These are phyloP conservation scores for Temnothorax ravouxi DNA, from an alignment of 2,888 invertebrate genomes.

Conservation along the genomic window DNA sequence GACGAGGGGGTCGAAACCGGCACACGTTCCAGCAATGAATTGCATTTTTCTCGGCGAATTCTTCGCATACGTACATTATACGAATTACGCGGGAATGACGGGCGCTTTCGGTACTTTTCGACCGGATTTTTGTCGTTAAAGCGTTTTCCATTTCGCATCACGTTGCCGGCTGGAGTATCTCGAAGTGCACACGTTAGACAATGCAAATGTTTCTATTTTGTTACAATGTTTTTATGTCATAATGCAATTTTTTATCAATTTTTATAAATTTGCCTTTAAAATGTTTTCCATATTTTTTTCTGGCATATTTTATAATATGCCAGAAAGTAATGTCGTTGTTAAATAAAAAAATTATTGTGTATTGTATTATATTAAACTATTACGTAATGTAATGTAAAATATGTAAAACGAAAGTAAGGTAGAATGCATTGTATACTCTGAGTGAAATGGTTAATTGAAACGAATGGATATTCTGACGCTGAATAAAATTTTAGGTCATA, in stretches of 20 bases:
- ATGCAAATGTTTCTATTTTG: neutral
- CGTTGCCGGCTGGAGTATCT: neutral
- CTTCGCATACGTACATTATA: constrained; percentile 56
- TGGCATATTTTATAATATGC: neutral
- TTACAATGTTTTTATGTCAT: neutral
- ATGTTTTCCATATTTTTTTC: neutral
- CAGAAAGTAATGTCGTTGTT: neutral
- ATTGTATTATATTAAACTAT: constrained; percentile 2
- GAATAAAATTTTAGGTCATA: constrained; percentile 33
- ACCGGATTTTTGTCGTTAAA: constrained; percentile 5
- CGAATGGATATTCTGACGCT: neutral
- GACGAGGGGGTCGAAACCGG: constrained; percentile 31
- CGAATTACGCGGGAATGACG: constrained; percentile 55
- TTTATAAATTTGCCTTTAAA: neutral
- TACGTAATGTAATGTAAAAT: neutral
- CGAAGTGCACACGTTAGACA: neutral
- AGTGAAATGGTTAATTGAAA: constrained; percentile 33
- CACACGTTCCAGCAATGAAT: constrained; percentile 54
- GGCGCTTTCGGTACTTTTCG: constrained; percentile 45
- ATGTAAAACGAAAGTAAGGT: constrained; percentile 1
- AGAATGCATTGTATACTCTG: constrained; percentile 5
- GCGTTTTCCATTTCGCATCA: neutral
- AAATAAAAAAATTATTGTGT: neutral
- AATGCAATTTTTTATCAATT: neutral
- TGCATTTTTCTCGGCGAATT: constrained; percentile 62